Conservation (phyloP, 2,113 vertebrate species). For the Ceratotherium simum region DNA sequence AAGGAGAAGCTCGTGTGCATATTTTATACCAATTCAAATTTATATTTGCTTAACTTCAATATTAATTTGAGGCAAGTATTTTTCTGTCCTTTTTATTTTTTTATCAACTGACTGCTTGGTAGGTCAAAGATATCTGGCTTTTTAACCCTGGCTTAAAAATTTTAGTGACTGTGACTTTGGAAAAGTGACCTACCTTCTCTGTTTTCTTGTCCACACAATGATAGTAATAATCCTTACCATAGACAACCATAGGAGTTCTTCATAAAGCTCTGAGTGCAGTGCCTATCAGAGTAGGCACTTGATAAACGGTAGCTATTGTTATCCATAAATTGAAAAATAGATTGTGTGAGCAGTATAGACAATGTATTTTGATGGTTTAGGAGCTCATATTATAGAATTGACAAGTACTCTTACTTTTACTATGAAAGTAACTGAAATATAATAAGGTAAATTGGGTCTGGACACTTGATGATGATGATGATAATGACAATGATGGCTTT, state of each 20-base stretch:
- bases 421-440: not conserved
- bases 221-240: not conserved
- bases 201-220: not conserved
- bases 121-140: not conserved
- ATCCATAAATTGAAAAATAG: not conserved
- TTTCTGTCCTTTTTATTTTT: not conserved
- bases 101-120: not conserved
- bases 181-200: not conserved
- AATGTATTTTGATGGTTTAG: not conserved
- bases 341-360: not conserved
- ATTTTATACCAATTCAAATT: not conserved
- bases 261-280: not conserved
- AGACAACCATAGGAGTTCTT: fast-evolving
- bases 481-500: not conserved
- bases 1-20: not conserved
- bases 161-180: not conserved
- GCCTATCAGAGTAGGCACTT: no score
- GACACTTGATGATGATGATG: not conserved
- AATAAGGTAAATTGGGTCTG: not conserved
- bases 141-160: not conserved
- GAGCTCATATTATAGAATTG: not conserved
- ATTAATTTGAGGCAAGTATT: conserved; percentile 2
- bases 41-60: conserved; percentile 6
- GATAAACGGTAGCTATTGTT: not conserved
- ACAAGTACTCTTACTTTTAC: not conserved